These are phyloP conservation scores for Actinernus sp. DNA, from an alignment of 92 coral and sea anemone species.

Conservation along the genomic window DNA sequence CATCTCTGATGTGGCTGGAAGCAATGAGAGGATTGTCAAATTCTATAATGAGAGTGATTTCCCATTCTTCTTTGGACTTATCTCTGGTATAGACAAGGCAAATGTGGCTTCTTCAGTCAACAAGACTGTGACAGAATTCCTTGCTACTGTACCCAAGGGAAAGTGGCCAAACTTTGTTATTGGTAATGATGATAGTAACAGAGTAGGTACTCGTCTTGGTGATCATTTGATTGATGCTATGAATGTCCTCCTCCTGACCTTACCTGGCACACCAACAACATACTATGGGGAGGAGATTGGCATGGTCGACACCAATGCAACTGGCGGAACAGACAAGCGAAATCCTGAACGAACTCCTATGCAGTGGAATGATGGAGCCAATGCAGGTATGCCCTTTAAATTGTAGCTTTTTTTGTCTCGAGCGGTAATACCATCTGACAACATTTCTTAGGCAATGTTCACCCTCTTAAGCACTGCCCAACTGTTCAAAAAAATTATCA, in stretches of 20 bases:
- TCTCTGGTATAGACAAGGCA: conserved; percentile 8
- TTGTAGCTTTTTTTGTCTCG: too few species aligned
- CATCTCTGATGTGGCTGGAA: conserved; percentile 58
- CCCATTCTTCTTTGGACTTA: conserved; percentile 47
- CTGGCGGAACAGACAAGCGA: neutral
- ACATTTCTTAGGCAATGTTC: too few species aligned
- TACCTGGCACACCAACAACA: conserved; percentile 83
- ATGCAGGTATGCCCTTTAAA: conserved; percentile 61
- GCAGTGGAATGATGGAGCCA: conserved; percentile 59
- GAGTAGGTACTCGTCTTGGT: conserved; percentile 75
- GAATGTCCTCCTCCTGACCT: conserved; percentile 83
- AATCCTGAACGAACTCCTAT: conserved; percentile 55
- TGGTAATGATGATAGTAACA: conserved; percentile 15
- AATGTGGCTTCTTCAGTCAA: conserved; percentile 38
- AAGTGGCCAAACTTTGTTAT: conserved; percentile 80
- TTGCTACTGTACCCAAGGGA: conserved; percentile 47
- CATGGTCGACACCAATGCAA: conserved; percentile 32
- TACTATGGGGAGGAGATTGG: conserved; percentile 96
- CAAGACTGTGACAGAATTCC: conserved; percentile 59
- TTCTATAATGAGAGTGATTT: conserved; percentile 40
- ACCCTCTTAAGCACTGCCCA: too few species aligned
- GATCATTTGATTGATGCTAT: conserved; percentile 52
- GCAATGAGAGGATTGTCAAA: conserved; percentile 7
- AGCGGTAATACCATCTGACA: too few species aligned
- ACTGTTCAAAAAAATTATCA: too few species aligned